Evolutionary conservation across 2,888 invertebrate genomes (phyloP), one percentile per base, ranked within the genome.

Genomic region (Synanthedon myopaeformis): DNA sequence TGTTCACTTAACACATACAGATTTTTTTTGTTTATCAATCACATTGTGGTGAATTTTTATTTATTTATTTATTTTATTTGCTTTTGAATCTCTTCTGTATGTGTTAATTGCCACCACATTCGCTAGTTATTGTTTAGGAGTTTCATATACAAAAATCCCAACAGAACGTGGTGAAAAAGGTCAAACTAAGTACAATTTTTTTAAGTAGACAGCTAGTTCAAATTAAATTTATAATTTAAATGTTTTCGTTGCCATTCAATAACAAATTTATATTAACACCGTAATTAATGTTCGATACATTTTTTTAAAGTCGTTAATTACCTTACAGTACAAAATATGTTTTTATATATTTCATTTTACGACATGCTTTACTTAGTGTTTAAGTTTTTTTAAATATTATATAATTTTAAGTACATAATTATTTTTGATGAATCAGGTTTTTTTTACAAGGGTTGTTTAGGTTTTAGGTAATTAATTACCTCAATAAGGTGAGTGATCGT

Each of bases 291-390:
- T 35, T 35, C 10, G 54, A 52, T 55, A 57, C 59, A 56, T 56
- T 60, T 59, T 57, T 54, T 53, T 58, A 64, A 64, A 67, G 68
- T 70, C 74, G 53, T 52, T 54, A 23, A 52, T 73, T 79, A 84
- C 86, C 84, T 85, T 68, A 85, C 81, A 86, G 86, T 86, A 86
- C 86, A 86, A 86, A 83, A 82, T 81, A 82, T 72, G 71, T 74
- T 82, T 77, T 76, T 77, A 82, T 76, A 74, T 73, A 79, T 74
- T 76, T 81, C 78, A 78, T 77, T 70, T 73, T 78, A 77, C 64
- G 74, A 74, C 70, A 82, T 86, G 86, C 86, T 86, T 86, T 86
- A 86, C 82, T 79, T 86, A 86, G 85, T 64, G 55, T 67, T 68
- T 69, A 68, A 71, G 72, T 69, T 72, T 67, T 67, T 64, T 64